Conservation (phyloP, 2,888 invertebrate species). For the Sarcophaga variegata region DNA sequence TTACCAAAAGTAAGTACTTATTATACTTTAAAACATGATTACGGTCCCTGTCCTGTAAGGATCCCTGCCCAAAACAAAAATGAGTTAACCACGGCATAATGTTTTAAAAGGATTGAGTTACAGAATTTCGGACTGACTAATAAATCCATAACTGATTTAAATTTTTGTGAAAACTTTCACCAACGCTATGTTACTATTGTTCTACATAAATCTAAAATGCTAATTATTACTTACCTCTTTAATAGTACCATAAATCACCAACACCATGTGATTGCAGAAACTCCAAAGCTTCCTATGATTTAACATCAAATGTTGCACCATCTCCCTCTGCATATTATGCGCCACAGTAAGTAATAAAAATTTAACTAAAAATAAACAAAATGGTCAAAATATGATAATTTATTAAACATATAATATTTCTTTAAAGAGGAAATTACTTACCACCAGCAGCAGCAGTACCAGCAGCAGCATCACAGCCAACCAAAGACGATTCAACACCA, state of each 20-base stretch:
- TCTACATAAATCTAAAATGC: no score
- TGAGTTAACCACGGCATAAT: no score
- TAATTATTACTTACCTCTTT: no score
- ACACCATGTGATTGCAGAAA: constrained; percentile 32
- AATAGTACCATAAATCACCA: constrained; percentile 29
- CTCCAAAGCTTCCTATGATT: neutral
- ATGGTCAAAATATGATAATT: neutral
- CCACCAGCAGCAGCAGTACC: neutral
- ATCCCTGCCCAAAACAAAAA: no score
- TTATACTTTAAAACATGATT: neutral
- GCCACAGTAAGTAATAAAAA: constrained; percentile 61
- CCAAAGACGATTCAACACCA: constrained; percentile 74
- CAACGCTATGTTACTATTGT: no score
- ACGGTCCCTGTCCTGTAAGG: no score
- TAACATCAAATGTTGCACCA: constrained; percentile 21
- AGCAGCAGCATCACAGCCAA: neutral
- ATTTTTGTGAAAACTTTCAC: no score
- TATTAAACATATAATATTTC: neutral
- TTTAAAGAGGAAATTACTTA: constrained; percentile 30
- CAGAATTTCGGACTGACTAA: no score
- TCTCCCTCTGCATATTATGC: constrained; percentile 21
- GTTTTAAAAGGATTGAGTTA: no score
- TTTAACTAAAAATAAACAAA: neutral
- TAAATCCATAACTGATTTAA: no score
- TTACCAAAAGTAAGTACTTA: constrained; percentile 77